Percentiles rank a stretch among this genome's conserved stretches.
Evolutionary conservation across 2,888 invertebrate genomes (phyloP).

Genomic region (Mylabris sibirica): DNA sequence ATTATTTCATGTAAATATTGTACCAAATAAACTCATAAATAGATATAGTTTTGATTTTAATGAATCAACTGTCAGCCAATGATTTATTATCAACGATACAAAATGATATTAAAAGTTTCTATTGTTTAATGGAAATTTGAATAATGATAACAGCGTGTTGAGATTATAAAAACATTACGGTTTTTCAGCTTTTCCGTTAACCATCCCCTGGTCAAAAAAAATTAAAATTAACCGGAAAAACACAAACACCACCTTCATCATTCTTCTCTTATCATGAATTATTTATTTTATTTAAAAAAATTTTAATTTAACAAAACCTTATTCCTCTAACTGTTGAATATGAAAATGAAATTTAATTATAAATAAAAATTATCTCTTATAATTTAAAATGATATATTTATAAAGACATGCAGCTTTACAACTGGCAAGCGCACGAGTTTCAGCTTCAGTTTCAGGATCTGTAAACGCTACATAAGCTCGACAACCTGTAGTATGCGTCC

Average conservation of each 20-base stretch:
- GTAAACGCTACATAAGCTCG: neutral
- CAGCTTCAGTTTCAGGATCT: constrained; percentile 12
- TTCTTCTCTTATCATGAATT: too few species aligned
- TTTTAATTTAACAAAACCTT: too few species aligned
- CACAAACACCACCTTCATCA: too few species aligned
- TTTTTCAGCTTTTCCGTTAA: neutral
- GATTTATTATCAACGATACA: neutral
- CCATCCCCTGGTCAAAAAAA: too few species aligned
- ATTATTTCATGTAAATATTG: neutral
- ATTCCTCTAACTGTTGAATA: neutral
- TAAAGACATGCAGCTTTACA: neutral
- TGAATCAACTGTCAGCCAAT: neutral
- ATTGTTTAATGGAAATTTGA: constrained; percentile 1
- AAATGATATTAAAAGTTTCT: neutral
- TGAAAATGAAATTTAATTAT: neutral
- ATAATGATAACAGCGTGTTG: constrained; percentile 2
- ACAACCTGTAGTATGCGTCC: constrained; percentile 31
- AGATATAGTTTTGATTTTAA: neutral
- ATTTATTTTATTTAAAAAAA: too few species aligned
- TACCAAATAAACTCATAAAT: constrained; percentile 1
- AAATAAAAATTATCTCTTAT: neutral
- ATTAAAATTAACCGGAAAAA: too few species aligned
- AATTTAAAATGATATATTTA: neutral
- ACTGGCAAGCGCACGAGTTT: constrained; percentile 15
- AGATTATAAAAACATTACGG: neutral